Evolutionary conservation across 2,888 invertebrate species (phyloP).

Genomic region (Sinohyriopsis cumingii): DNA sequence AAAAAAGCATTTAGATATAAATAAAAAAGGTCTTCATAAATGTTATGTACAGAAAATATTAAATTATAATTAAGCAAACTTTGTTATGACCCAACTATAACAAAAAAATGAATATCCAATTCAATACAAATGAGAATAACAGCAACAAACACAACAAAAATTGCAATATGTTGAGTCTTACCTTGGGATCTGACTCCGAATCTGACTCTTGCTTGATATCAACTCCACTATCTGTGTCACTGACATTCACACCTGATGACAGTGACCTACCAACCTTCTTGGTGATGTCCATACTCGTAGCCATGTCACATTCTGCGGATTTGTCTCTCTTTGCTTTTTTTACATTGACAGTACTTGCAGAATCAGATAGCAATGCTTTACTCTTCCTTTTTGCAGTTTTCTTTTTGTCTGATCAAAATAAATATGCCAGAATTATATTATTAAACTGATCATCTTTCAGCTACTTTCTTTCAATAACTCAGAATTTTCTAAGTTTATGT

Average conservation of each 20-base stretch:
- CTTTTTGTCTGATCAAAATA: neutral
- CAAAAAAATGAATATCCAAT: too few relatives aligned
- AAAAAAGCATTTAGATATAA: too few relatives aligned
- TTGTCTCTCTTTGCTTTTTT: conserved; percentile 1
- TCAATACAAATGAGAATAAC: too few relatives aligned
- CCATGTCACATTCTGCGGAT: neutral
- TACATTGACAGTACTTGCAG: neutral
- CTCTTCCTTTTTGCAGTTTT: conserved; percentile 8
- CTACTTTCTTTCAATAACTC: too few relatives aligned
- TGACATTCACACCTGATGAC: conserved; percentile 4
- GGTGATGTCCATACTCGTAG: neutral
- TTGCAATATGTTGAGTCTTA: neutral
- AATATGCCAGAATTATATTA: too few relatives aligned
- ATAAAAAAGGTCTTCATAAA: too few relatives aligned
- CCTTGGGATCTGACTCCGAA: conserved; percentile 3
- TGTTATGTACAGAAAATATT: too few relatives aligned
- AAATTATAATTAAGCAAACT: too few relatives aligned
- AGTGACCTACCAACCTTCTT: neutral
- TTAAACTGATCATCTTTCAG: too few relatives aligned
- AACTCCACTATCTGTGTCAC: conserved; percentile 22
- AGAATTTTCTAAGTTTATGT: too few relatives aligned
- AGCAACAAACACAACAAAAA: conserved; percentile 2
- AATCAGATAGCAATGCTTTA: conserved; percentile 1
- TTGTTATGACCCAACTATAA: too few relatives aligned
- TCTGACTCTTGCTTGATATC: conserved; percentile 13